Percentiles rank a stretch among this genome's conserved stretches.
Evolutionary conservation across 2,113 vertebrate species (phyloP).

Genomic region (Dicrurus megarhynchus): DNA sequence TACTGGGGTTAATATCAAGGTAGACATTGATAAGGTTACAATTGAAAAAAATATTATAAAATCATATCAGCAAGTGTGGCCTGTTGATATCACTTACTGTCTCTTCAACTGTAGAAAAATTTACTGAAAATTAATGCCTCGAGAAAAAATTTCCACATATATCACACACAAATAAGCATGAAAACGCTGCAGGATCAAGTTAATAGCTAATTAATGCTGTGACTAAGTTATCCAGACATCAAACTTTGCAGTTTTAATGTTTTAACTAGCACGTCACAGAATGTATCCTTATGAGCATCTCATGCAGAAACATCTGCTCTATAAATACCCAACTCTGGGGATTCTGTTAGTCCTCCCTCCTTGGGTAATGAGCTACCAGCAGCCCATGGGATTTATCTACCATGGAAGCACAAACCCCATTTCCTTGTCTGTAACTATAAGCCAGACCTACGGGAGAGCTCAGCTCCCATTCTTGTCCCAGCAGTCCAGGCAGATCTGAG

Average conservation of each 20-base stretch:
- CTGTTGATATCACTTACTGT: not conserved
- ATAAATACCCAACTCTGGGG: not conserved
- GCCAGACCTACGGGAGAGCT: not conserved
- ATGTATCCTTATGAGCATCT: not conserved
- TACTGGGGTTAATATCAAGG: not conserved
- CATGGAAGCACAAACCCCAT: not conserved
- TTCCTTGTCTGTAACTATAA: not conserved
- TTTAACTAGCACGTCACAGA: not conserved
- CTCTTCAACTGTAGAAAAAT: not conserved
- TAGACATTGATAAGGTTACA: not conserved
- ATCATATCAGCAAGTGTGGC: not conserved
- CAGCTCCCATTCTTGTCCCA: not conserved
- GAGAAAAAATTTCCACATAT: not conserved
- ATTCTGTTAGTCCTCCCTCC: not conserved
- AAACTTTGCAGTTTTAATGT: not conserved
- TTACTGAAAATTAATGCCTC: not conserved
- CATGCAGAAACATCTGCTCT: not conserved
- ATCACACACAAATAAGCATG: not conserved
- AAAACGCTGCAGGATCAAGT: not conserved
- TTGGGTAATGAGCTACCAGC: not conserved
- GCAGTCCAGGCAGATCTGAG: not conserved
- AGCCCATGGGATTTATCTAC: not conserved
- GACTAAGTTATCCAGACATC: not conserved
- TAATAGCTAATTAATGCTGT: slow-evolving; percentile 15
- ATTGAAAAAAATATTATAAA: not conserved